These are phyloP conservation scores for Liasis olivaceus DNA, from an alignment of 2,797 vertebrate species.

Conservation along the genomic window DNA sequence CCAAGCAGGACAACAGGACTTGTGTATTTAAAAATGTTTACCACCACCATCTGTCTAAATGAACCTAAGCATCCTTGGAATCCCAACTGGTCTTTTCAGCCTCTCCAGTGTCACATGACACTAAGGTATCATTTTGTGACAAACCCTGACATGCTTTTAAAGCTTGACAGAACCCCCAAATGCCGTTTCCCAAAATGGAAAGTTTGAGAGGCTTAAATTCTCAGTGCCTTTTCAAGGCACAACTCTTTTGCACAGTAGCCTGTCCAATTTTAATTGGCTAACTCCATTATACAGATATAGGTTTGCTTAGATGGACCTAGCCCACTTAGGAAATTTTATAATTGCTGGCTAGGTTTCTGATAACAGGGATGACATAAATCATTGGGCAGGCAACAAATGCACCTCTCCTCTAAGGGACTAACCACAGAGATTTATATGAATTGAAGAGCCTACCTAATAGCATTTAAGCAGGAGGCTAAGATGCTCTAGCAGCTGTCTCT, in stretches of 20 bases:
- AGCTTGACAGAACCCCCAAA: background rate
- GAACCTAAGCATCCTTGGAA: background rate
- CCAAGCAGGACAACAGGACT: background rate
- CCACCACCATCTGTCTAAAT: background rate
- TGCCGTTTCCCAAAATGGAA: background rate
- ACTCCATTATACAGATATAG: background rate
- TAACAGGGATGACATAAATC: background rate
- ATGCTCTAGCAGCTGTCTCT: background rate
- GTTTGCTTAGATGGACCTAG: background rate
- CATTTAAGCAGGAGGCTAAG: background rate
- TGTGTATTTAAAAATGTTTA: background rate
- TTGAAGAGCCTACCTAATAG: background rate
- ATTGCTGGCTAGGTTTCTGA: background rate
- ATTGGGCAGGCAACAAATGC: background rate
- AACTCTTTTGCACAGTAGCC: background rate
- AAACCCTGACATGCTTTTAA: background rate
- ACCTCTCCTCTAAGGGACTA: background rate
- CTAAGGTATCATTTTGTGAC: background rate
- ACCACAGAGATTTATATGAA: background rate
- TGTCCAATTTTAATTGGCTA: background rate
- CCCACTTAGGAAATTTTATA: background rate
- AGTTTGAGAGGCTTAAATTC: background rate
- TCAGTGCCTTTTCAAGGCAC: background rate
- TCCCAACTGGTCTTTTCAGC: background rate
- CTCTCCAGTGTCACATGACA: background rate